Percentiles rank a stretch among this genome's conserved stretches.
Evolutionary conservation across 2,888 invertebrate genomes (phyloP).

Genomic region (Temnothorax rugatulus): DNA sequence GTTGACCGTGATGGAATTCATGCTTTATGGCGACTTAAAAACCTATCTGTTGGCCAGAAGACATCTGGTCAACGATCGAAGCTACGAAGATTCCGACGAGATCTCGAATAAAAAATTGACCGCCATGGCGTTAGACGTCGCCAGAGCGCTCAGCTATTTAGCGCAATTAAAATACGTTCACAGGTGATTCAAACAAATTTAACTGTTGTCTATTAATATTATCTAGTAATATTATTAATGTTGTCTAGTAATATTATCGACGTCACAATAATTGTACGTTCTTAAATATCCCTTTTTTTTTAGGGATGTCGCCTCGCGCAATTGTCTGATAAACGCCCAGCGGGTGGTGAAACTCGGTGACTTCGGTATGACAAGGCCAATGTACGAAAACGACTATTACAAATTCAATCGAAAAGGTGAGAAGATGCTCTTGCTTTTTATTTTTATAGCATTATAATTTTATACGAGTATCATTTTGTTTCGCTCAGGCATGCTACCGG

Average conservation of each 20-base stretch:
- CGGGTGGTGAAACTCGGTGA: conserved; percentile 92
- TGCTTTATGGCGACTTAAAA: conserved; percentile 97
- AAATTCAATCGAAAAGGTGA: conserved; percentile 93
- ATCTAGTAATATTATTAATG: not conserved
- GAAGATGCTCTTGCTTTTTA: not conserved
- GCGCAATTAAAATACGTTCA: conserved; percentile 95
- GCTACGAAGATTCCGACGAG: conserved; percentile 91
- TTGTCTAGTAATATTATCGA: conserved; percentile 1
- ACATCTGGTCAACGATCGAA: conserved; percentile 91
- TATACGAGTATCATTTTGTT: conserved; percentile 9
- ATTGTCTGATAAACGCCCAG: conserved; percentile 92
- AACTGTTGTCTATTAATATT: not conserved
- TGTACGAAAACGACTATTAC: conserved; percentile 96
- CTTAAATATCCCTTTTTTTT: conserved; percentile 55
- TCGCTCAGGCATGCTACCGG: conserved; percentile 91
- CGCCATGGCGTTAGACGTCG: conserved; percentile 95
- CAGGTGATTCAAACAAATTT: conserved; percentile 84
- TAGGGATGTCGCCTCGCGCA: conserved; percentile 93
- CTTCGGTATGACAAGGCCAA: conserved; percentile 96
- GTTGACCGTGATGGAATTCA: conserved; percentile 97
- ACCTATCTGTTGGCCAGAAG: conserved; percentile 95
- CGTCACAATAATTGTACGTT: not conserved
- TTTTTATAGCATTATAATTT: not conserved
- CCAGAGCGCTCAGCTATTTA: conserved; percentile 94
- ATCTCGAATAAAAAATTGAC: conserved; percentile 93